Base-by-base conservation (phyloP, 2,888 invertebrate species). In the Himalopsyche kuldschensis region DNA sequence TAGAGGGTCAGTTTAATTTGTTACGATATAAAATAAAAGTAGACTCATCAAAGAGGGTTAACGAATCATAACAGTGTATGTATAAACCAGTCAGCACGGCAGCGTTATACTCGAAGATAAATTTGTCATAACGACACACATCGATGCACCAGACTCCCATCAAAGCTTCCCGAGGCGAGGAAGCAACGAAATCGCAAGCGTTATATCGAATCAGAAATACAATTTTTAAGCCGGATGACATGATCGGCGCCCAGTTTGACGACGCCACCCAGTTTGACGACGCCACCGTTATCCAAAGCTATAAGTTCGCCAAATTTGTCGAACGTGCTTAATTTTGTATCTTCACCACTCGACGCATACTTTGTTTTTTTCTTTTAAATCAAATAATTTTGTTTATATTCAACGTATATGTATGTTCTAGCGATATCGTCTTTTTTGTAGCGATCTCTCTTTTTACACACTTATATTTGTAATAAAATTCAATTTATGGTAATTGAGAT, bases 151-250 rank as follows among this genome's bases (percentile, higher is more conserved):
- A 78, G 32, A 84, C 82, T 82, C 82, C 75, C 63, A 80, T 80
- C 76, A 75, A 47, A 41, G 47, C 69, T 24, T 80, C 55, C 82
- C 79, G 76, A 78, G 78, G 78, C 81, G 80, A 75, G n/a, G n/a
- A n/a, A n/a, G n/a, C n/a, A n/a, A n/a, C n/a, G n/a, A 41, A 80
- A 83, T 83, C 35, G 83, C 75, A 41, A 55, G 81, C 20, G 75
- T 48, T 78, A 82, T 84, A 85, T 85, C 84, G 84, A 85, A 85
- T 85, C 84, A 84, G 81, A 85, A 84, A 85, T 84, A 82, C 79
- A 80, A 82, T 85, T 85, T 69, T 85, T 82, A 76, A 84, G 76
- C 75, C 79, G 79, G 79, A 76, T 82, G 83, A 81, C 79, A 78
- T 69, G 69, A 69, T 69, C 69, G 69, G 30, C 30, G 69, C 69